Percentiles rank a stretch among this genome's conserved stretches.
Evolutionary conservation across 1,140 invertebrate genomes (phyloP).

Genomic region (Sitophilus oryzae): DNA sequence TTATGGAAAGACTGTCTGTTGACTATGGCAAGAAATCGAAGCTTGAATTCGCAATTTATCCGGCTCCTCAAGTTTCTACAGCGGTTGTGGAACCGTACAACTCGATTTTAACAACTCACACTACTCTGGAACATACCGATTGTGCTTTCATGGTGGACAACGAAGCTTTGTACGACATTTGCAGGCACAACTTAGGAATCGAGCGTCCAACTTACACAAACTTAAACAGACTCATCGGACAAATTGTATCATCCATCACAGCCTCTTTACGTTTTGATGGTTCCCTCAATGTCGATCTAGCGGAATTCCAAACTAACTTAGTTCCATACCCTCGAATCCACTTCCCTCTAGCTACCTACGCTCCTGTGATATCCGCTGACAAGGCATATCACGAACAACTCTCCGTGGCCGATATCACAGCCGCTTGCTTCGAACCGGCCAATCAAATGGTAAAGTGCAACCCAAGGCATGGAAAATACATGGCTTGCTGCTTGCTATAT

Average conservation of each 20-base stretch:
- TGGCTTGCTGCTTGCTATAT: background rate
- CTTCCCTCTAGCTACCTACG: background rate
- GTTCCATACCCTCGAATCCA: background rate
- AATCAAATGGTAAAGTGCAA: background rate
- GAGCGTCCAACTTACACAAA: background rate
- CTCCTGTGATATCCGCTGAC: background rate
- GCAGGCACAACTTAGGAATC: background rate
- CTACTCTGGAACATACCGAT: background rate
- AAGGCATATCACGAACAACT: background rate
- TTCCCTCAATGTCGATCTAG: background rate
- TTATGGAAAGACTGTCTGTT: background rate
- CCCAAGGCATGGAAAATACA: background rate
- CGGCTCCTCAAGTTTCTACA: background rate
- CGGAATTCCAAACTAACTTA: background rate
- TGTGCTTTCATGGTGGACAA: background rate
- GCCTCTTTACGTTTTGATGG: background rate
- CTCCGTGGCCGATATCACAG: background rate
- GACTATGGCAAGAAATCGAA: background rate
- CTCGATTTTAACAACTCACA: background rate
- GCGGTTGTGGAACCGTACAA: background rate
- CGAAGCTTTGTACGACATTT: background rate
- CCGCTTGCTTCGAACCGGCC: background rate
- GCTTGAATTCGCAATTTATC: background rate
- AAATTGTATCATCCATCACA: background rate
- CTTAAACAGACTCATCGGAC: background rate